Evolutionary conservation across 2,888 invertebrate genomes (phyloP).

Genomic region (Limnephilus rhombicus): DNA sequence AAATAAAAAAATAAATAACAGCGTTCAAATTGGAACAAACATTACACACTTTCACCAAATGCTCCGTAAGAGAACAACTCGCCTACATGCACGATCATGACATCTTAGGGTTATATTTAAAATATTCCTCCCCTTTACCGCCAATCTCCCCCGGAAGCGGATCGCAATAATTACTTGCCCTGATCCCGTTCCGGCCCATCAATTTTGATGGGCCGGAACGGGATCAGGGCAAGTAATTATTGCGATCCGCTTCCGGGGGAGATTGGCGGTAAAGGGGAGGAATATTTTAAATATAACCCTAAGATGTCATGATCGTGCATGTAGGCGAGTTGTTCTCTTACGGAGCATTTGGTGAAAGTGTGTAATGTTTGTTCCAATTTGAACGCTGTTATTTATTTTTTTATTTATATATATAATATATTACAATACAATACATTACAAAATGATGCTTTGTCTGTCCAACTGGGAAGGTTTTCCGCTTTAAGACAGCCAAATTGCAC

Average conservation of each 20-base stretch:
- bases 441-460: too few species aligned
- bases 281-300: background rate
- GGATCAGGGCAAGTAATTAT: conserved; percentile 36
- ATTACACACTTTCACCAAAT: background rate
- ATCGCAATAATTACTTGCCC: conserved; percentile 48
- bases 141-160: conserved; percentile 21
- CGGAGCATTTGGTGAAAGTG: background rate
- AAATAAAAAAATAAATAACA: background rate
- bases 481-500: too few species aligned
- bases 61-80: background rate
- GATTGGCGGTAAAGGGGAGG: background rate
- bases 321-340: background rate
- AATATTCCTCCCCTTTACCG: background rate
- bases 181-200: conserved; percentile 51
- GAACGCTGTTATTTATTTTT: background rate
- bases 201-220: conserved; percentile 56
- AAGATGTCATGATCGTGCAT: background rate
- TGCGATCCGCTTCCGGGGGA: conserved; percentile 39
- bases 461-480: too few species aligned
- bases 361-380: background rate
- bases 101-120: background rate
- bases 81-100: background rate
- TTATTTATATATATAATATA: too few species aligned
- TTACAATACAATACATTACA: too few species aligned
- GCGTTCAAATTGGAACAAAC: background rate